Evolutionary conservation across 2,113 vertebrate species (phyloP).

Genomic region (Cyprichromis sp.): DNA sequence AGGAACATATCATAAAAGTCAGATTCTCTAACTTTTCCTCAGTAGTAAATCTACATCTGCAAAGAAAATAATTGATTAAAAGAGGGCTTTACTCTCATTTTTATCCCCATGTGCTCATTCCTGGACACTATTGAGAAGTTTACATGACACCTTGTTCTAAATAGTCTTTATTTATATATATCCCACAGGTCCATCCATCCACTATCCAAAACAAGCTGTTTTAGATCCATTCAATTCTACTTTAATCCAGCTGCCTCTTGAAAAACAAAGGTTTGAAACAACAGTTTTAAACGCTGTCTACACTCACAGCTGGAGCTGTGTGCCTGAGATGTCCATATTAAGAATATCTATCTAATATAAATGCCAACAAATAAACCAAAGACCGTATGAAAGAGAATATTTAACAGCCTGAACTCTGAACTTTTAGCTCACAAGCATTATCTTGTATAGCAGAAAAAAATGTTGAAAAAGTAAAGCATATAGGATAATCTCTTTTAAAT

Average conservation of each 20-base stretch:
- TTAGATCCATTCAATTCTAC: background rate
- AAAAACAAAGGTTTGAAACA: background rate
- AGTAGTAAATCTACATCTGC: fast-evolving
- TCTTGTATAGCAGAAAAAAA: background rate
- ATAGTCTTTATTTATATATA: background rate
- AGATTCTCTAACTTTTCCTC: background rate
- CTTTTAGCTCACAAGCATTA: background rate
- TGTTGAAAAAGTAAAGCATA: background rate
- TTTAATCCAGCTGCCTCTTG: background rate
- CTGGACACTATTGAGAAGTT: background rate
- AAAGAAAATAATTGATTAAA: background rate
- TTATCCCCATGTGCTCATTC: background rate
- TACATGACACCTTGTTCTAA: background rate
- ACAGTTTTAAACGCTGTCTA: background rate
- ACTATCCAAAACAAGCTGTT: background rate
- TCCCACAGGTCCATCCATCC: background rate
- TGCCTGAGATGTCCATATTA: background rate
- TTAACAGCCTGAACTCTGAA: background rate
- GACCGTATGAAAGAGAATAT: fast-evolving
- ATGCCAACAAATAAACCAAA: background rate
- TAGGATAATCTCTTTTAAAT: background rate
- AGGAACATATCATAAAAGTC: background rate
- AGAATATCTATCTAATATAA: background rate
- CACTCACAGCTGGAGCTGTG: background rate
- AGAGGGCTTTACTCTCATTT: background rate